Conservation (phyloP, 2,113 vertebrate genomes). For the Phocoena sinus region DNA sequence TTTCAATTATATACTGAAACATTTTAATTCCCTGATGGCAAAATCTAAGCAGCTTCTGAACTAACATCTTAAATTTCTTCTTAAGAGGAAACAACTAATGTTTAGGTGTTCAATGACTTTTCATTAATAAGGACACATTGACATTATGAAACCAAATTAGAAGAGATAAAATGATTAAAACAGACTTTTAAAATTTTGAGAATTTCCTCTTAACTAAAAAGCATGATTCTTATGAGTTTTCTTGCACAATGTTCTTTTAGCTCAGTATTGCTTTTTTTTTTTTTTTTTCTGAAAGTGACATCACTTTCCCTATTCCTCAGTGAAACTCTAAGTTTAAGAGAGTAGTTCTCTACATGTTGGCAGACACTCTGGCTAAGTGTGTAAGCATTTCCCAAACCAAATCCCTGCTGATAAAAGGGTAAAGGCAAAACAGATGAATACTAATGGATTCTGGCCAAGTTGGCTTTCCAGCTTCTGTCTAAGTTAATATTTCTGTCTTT, state of each 20-base stretch:
- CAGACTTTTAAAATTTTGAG: constrained; percentile 35
- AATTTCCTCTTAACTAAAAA: background rate
- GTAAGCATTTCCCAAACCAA: background rate
- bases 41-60: constrained; percentile 53
- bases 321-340: background rate
- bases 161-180: constrained; percentile 67
- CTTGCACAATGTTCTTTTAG: background rate
- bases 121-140: constrained; percentile 70
- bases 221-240: background rate
- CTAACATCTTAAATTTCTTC: background rate
- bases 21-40: constrained; percentile 63
- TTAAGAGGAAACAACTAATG: constrained; percentile 64
- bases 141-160: constrained; percentile 55
- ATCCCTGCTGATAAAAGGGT: background rate
- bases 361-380: background rate
- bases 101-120: constrained; percentile 67
- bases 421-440: background rate
- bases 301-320: fast-evolving
- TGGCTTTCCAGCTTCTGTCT: background rate
- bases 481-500: background rate
- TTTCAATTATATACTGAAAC: constrained; percentile 60
- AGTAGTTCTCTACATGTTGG: background rate
- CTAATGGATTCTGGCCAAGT: background rate
- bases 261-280: background rate
- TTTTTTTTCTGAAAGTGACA: background rate